Evolutionary conservation across 2,797 vertebrate genomes (phyloP).

Genomic region (Pangasius mekongensis): DNA sequence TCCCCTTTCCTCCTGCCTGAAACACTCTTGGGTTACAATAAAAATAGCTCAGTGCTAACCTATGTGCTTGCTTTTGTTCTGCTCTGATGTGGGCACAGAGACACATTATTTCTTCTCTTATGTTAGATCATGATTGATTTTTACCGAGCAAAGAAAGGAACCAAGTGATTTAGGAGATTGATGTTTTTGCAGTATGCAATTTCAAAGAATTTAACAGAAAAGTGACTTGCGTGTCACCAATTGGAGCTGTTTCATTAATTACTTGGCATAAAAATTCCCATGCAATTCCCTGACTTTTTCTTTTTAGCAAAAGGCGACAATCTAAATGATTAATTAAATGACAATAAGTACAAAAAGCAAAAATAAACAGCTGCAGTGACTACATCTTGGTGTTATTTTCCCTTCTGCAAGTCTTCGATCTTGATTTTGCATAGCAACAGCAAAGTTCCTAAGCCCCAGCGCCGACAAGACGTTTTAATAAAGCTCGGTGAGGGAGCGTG

Average conservation of each 20-base stretch:
- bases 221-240: neutral
- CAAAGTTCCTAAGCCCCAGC: constrained; percentile 35
- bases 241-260: neutral
- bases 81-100: constrained; percentile 46
- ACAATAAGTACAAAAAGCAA: neutral
- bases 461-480: constrained; percentile 52
- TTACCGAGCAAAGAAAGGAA: constrained; percentile 14
- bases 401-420: neutral
- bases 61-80: constrained; percentile 58
- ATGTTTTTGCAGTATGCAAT: constrained; percentile 7
- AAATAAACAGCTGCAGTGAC: neutral
- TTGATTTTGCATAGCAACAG: constrained; percentile 48
- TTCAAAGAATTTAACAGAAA: neutral
- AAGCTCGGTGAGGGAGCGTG: constrained; percentile 42
- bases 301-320: neutral
- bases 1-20: constrained; percentile 71
- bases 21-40: constrained; percentile 73
- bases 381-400: neutral
- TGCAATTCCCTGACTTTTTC: neutral
- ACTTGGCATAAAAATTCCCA: neutral
- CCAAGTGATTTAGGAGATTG: constrained; percentile 25
- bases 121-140: constrained; percentile 38
- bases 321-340: neutral
- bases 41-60: constrained; percentile 72
- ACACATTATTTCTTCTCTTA: constrained; percentile 32